phyloP scores from a whole-genome alignment of 2,888 invertebrate genomes.

The Dastarcus helophoroides region DNA sequence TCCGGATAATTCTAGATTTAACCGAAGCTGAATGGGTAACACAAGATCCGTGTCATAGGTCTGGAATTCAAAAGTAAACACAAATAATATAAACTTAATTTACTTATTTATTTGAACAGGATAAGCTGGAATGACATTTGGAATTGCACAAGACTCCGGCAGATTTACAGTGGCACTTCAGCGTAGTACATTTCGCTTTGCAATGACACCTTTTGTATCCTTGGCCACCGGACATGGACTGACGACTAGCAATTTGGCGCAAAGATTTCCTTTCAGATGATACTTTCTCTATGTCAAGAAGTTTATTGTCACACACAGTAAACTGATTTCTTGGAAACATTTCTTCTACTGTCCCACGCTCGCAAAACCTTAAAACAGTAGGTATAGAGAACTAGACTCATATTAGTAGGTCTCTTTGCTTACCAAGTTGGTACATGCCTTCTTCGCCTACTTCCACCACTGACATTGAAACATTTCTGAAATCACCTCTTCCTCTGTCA shows the following conservation, averaged over 20 bases:
- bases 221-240: slow-evolving; percentile 14
- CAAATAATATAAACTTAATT: no score
- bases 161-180: neutral
- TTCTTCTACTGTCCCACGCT: no score
- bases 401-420: no score
- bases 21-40: no score
- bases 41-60: no score
- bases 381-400: no score
- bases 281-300: no score
- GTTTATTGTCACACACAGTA: no score
- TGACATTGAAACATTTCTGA: slow-evolving; percentile 14
- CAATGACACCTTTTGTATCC: slow-evolving; percentile 12
- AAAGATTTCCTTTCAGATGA: neutral
- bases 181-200: neutral
- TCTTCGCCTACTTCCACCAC: no score
- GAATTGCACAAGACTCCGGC: neutral
- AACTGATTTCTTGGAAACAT: slow-evolving; percentile 3
- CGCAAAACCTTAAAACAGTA: slow-evolving; percentile 10
- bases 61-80: no score
- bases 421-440: no score
- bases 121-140: slow-evolving; percentile 1
- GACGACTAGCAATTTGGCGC: slow-evolving; percentile 14
- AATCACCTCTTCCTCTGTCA: slow-evolving; percentile 17
- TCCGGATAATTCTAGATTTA: no score
- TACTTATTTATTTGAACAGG: slow-evolving; percentile 2